phyloP scores from a whole-genome alignment of 2,888 invertebrate species.

The Lasioglossum oenotherae region DNA sequence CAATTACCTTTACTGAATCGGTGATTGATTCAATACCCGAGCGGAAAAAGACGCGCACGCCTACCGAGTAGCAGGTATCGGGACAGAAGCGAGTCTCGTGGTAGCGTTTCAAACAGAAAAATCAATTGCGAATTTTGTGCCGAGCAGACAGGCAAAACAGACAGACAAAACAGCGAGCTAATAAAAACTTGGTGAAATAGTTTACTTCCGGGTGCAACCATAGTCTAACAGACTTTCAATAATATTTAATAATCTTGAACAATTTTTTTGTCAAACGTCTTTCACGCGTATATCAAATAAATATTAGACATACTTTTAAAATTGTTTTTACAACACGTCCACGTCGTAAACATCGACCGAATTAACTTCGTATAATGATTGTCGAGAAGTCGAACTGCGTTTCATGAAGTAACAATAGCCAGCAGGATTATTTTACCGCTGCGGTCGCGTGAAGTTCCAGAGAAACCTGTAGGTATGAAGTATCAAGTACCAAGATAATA shows the following conservation, averaged over 20 bases:
- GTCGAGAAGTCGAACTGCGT: not conserved
- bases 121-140: too few species aligned
- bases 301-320: too few species aligned
- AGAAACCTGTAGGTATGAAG: not conserved
- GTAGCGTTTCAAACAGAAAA: not conserved
- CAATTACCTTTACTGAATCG: slow-evolving; percentile 30
- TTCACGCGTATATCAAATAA: too few species aligned
- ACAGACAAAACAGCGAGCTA: too few species aligned
- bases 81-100: not conserved
- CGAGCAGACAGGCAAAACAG: too few species aligned
- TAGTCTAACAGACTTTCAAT: not conserved
- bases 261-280: not conserved
- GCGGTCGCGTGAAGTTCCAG: too few species aligned
- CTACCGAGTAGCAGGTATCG: not conserved
- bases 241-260: not conserved
- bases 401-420: not conserved
- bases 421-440: too few species aligned
- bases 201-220: not conserved
- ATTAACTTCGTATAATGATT: too few species aligned
- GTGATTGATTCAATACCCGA: slow-evolving; percentile 38
- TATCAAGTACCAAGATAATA: not conserved
- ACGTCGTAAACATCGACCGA: too few species aligned
- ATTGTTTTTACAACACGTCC: too few species aligned
- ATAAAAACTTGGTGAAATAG: not conserved
- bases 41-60: not conserved